Evolutionary conservation across 2,797 vertebrate species (phyloP).

Genomic region (Yasuhikotakia modesta): DNA sequence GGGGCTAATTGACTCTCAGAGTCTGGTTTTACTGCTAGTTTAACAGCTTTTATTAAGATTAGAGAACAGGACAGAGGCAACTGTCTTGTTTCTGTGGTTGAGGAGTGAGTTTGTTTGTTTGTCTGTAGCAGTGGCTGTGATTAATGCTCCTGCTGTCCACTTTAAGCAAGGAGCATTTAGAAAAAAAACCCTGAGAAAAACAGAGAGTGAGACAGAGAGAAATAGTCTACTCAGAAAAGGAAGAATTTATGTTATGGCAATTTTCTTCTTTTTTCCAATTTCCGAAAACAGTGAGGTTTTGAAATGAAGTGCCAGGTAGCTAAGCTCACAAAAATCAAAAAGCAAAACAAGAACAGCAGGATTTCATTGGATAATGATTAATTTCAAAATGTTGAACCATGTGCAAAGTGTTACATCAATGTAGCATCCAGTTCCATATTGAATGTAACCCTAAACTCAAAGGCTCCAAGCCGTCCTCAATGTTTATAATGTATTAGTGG

Average conservation of each 20-base stretch:
- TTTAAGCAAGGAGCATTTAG: conserved; percentile 49
- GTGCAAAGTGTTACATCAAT: conserved; percentile 76
- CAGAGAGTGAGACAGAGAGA: conserved; percentile 33
- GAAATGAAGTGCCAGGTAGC: conserved; percentile 28
- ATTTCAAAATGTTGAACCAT: conserved; percentile 75
- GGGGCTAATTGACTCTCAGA: conserved; percentile 56
- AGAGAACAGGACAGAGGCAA: conserved; percentile 48
- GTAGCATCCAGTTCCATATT: conserved; percentile 71
- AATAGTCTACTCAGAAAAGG: conserved; percentile 18
- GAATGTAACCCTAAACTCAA: conserved; percentile 77
- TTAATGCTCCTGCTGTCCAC: conserved; percentile 60
- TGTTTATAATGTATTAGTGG: conserved; percentile 80
- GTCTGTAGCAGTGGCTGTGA: conserved; percentile 59
- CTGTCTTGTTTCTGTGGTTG: conserved; percentile 44
- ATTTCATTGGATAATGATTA: conserved; percentile 72
- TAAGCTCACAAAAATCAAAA: conserved; percentile 52
- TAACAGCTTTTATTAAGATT: conserved; percentile 61
- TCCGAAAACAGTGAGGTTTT: conserved; percentile 37
- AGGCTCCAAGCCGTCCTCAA: conserved; percentile 67
- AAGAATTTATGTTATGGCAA: conserved; percentile 52
- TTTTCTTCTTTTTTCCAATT: conserved; percentile 26
- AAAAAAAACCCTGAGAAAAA: conserved; percentile 29
- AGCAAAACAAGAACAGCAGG: conserved; percentile 63
- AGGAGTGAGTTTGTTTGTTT: conserved; percentile 60
- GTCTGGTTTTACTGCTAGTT: conserved; percentile 50